Base-by-base conservation (phyloP, 2,797 vertebrate genomes). In the Geotrypetes seraphini region DNA sequence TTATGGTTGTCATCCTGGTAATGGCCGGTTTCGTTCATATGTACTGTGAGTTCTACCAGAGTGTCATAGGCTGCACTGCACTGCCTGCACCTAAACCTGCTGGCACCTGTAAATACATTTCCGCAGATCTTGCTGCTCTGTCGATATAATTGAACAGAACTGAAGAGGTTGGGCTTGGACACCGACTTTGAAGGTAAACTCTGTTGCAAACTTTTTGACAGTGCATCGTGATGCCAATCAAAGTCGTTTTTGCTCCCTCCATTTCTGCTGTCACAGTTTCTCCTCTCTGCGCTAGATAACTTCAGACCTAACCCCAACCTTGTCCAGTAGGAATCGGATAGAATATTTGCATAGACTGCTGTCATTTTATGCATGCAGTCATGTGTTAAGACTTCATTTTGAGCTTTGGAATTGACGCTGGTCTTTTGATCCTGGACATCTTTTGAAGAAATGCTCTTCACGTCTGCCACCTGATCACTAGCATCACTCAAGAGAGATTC, bases 321-420 rank as follows among this genome's bases (percentile, higher is more conserved):
- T 2, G 93, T 90, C 96, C 96, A 99, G 57, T 97, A 99, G 70
- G 95, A 97, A 47, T 98, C 93, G 0, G 94, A 96, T 32, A 99
- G 75, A 53, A 99, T 95, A 78, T 96, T 98, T 80, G 95, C 90
- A 38, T 98, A 99, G 58, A 92, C 93, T 0, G 92, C 93, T 18
- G 91, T 90, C 95, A 98, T 99, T 64, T 95, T 97, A 71, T 96
- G 90, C 79, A 98, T 83, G 78, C 95, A 96, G 22, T 82, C 73
- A 7, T 89, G 86, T 24, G 76, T 71, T n/a, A n/a, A n/a, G n/a
- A n/a, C n/a, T 48, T 96, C 91, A 0, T 75, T 81, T 35, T 89
- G 91, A n/a, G 72, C 76, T 66, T 87, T 92, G 62, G 71, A 42
- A 16, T 31, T 74, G 19, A 52, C 1, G 19, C 57, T 42, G 12